Base-by-base conservation (phyloP, 2,888 invertebrate genomes). In the Pseudolycoriella hygida region DNA sequence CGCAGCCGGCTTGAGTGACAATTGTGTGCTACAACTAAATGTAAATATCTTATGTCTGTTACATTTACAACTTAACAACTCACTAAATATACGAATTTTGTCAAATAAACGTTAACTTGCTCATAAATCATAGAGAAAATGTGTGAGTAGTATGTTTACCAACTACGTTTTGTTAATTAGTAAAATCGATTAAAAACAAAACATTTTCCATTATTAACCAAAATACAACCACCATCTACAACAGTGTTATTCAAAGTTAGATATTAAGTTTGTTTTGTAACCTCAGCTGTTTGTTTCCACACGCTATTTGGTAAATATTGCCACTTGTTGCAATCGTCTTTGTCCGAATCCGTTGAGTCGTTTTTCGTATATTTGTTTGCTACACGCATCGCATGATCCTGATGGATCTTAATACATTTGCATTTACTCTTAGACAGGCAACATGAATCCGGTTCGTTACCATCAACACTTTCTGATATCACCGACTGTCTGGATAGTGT, bases 231-330 rank as follows among this genome's bases (percentile, higher is more conserved):
- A 25, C 25, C 25, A 25, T 25, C 25, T 25, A 25, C 52, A 47
- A 48, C 48, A 48, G 43, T 44, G 45, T 43, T 20, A 17, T 38
- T 17, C 40, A 43, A 15, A 40, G 41, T 20, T 34, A 12, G 19
- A 40, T 18, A 43, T 18, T 44, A 44, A 38, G 12, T 34, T 10
- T 34, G n/a, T 47, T 49, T 46, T 50, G 59, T 58, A 59, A 80
- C 80, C 69, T 84, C 83, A 10, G 86, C 71, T 10, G 80, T 73
- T 11, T 82, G 78, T 55, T 84, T 84, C 80, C 88, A 87, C 38
- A 90, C 76, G 40, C 73, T 72, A 55, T 85, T 84, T 0, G 87
- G 79, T 1, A 86, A 80, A 51, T 77, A 74, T 50, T 80, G 77
- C 84, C 85, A 87, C 53, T 71, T 40, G 25, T 46, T 42, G 15